These are phyloP conservation scores for Polymixis lichenea DNA, from an alignment of 2,888 invertebrate species.

Conservation along the genomic window DNA sequence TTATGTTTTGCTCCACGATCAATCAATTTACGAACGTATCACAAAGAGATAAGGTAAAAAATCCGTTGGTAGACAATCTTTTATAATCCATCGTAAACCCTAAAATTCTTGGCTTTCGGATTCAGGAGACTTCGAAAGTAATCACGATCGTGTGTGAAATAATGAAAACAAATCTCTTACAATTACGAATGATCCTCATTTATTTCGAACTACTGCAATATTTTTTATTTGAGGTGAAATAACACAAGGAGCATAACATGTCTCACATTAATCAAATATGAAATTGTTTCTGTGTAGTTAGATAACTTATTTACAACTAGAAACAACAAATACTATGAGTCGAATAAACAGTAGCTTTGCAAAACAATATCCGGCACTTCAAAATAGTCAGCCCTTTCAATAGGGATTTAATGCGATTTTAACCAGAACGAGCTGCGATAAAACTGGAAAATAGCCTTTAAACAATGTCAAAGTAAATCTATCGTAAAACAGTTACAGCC, in stretches of 20 bases:
- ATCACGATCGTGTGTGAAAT: constrained; percentile 48
- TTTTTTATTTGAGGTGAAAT: not conserved
- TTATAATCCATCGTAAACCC: constrained; percentile 43
- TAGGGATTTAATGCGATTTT: constrained; percentile 77
- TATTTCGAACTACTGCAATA: constrained; percentile 18
- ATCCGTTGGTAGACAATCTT: constrained; percentile 3
- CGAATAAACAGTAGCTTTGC: constrained; percentile 26
- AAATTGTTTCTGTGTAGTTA: not conserved
- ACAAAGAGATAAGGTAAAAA: constrained; percentile 5
- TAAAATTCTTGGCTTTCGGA: constrained; percentile 52
- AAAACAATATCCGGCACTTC: constrained; percentile 66
- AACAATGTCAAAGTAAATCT: constrained; percentile 85
- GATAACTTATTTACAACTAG: not conserved
- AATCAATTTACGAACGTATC: constrained; percentile 44
- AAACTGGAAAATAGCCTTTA: constrained; percentile 81
- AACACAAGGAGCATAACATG: not conserved
- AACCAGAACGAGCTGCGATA: constrained; percentile 80
- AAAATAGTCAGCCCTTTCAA: constrained; percentile 65
- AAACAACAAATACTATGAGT: not conserved
- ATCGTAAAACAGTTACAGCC: constrained; percentile 80
- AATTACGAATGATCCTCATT: constrained; percentile 17
- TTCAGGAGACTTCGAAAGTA: constrained; percentile 47
- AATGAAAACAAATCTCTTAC: constrained; percentile 44
- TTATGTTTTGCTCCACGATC: constrained; percentile 49
- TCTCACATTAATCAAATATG: not conserved